Conservation (phyloP, 2,113 vertebrate species). For the Coreoperca whiteheadi region DNA sequence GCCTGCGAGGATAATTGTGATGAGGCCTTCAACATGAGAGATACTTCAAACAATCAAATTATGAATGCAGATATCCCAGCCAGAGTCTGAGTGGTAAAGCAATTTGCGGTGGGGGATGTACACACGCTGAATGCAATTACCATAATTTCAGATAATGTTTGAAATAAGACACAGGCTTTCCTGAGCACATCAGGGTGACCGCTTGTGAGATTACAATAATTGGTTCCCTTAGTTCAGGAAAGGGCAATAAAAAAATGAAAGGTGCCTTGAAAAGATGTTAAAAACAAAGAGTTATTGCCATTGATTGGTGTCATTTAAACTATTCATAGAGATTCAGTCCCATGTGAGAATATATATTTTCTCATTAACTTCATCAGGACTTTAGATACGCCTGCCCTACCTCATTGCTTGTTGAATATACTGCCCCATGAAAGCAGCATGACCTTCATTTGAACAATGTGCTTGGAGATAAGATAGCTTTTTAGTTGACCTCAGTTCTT, state of each 20-base stretch:
- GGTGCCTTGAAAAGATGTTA: constrained; percentile 35
- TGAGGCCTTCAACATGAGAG: constrained; percentile 33
- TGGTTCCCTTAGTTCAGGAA: constrained; percentile 47
- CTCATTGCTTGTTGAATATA: constrained; percentile 13
- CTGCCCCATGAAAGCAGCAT: constrained; percentile 13
- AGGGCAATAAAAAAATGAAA: constrained; percentile 51
- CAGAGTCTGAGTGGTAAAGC: constrained; percentile 33
- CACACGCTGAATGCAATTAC: constrained; percentile 67
- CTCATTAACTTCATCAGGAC: constrained; percentile 36
- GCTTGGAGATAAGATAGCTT: constrained; percentile 67
- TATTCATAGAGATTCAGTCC: constrained; percentile 29
- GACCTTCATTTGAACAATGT: constrained; percentile 74
- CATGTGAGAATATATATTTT: constrained; percentile 32
- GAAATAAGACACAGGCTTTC: constrained; percentile 62
- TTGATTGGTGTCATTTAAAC: constrained; percentile 56
- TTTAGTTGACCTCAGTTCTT: constrained; percentile 52
- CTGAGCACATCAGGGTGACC: constrained; percentile 50
- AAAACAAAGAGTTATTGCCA: constrained; percentile 56
- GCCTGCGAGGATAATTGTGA: constrained; percentile 33
- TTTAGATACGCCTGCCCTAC: constrained; percentile 2
- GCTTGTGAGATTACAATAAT: constrained; percentile 67
- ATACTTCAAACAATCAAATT: constrained; percentile 71
- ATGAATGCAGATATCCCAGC: constrained; percentile 48
- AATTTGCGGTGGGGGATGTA: constrained; percentile 43
- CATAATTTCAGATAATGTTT: constrained; percentile 72